A percentile compares a stretch with the other conserved stretches of the same genome.
These are phyloP conservation scores for Solenopsis fugax DNA, from an alignment of 1,140 invertebrate species.

Conservation along the genomic window DNA sequence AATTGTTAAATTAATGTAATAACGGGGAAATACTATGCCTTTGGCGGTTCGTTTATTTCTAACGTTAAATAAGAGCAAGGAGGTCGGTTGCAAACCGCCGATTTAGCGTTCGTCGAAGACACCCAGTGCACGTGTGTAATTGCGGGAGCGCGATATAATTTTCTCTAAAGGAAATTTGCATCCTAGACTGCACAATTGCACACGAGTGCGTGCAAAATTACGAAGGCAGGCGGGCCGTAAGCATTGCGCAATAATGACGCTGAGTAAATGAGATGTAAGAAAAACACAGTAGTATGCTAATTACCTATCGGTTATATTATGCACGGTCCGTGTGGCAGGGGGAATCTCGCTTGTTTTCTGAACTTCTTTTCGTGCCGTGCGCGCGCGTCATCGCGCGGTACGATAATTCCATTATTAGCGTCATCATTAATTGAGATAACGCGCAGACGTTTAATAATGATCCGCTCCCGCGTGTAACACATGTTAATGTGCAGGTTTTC, in stretches of 20 bases:
- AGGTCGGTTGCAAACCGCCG: neutral
- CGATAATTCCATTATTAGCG: constrained; percentile 16
- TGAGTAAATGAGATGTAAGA: constrained; percentile 50
- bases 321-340: neutral
- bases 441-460: neutral
- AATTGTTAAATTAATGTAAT: constrained; percentile 25
- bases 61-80: constrained; percentile 28
- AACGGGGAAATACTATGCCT: neutral
- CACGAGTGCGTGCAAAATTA: constrained; percentile 62
- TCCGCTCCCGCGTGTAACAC: constrained; percentile 16
- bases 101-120: constrained; percentile 24
- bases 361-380: neutral
- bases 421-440: constrained; percentile 34
- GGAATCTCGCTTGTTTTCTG: neutral
- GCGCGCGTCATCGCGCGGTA: neutral
- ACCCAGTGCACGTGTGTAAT: constrained; percentile 10
- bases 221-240: constrained; percentile 41
- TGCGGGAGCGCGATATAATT: constrained; percentile 45
- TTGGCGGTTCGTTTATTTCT: constrained; percentile 1
- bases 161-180: constrained; percentile 55
- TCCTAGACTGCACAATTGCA: constrained; percentile 63
- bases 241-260: constrained; percentile 60
- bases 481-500: constrained; percentile 49
- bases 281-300: constrained; percentile 48
- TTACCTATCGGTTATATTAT: constrained; percentile 30